Evolutionary conservation across 2,888 invertebrate species (phyloP).

Genomic region (Zygothrica quintamaculata): DNA sequence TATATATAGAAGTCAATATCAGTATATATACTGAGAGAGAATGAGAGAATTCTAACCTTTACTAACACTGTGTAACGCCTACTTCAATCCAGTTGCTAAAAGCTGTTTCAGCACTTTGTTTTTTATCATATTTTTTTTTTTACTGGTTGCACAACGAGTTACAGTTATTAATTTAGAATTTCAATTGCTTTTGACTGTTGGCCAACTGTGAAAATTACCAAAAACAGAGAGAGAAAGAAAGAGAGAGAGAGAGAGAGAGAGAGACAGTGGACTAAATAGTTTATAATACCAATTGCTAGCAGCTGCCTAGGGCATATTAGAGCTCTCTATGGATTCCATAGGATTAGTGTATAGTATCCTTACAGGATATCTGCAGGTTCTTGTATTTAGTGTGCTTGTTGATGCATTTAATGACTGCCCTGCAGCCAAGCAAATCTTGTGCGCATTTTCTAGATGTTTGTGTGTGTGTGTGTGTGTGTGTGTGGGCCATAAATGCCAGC

Average conservation of each 20-base stretch:
- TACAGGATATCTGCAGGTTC: not conserved
- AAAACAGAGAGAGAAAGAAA: not conserved
- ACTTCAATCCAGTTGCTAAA: slow-evolving; percentile 2
- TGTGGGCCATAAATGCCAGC: slow-evolving; percentile 69
- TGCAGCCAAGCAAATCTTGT: not conserved
- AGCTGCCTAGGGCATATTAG: slow-evolving; percentile 7
- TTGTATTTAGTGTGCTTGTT: slow-evolving; percentile 2
- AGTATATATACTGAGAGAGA: no score
- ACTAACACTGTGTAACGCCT: no score
- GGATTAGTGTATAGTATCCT: no score
- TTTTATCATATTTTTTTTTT: no score
- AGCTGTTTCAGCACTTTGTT: not conserved
- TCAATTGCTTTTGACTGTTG: slow-evolving; percentile 56
- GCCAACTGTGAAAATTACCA: slow-evolving; percentile 45
- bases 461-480: slow-evolving; percentile 10
- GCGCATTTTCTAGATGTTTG: not conserved
- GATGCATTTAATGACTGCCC: slow-evolving; percentile 65
- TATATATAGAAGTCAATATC: no score
- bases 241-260: no score
- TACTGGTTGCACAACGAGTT: slow-evolving; percentile 6
- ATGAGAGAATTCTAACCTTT: no score
- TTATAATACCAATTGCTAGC: not conserved
- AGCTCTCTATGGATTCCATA: no score
- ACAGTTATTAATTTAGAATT: slow-evolving; percentile 37
- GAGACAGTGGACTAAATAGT: slow-evolving; percentile 12